Base-by-base conservation (phyloP, 1,140 invertebrate species). In the Neodiprion lecontei region DNA sequence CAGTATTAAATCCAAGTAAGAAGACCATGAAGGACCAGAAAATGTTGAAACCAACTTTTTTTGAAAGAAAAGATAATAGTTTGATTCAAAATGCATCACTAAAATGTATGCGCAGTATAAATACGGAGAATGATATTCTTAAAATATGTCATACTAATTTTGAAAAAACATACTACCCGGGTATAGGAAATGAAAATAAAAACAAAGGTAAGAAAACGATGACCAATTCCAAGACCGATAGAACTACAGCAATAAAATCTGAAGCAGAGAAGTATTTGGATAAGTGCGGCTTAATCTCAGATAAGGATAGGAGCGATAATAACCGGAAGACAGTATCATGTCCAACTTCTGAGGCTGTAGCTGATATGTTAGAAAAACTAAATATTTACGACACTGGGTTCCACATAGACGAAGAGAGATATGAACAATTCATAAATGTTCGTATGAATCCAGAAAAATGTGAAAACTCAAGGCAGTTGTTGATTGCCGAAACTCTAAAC, bases 251-350 rank as follows among this genome's bases (percentile, higher is more conserved):
- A 70, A 53, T 74, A 12, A 72, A 65, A 70, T 68, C 74, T 1
- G 72, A 74, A 0, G 69, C 76, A 9, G 77, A 77, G 11, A 61
- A 76, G n/a, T 81, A 79, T 67, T 53, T 82, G 11, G 67, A 71
- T 2, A 23, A 70, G 12, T 79, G 77, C 48, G 11, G 5, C 3
- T 17, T 9, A 9, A 61, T 17, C 11, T 61, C n/a, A 5, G 65
- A 75, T 9, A 53, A 67, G 9, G 17, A 67, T 21, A 67, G 17
- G 9, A 10, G 73, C 7, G 69, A 50, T 10, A 67, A 69, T 11
- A 17, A 69, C 0, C 49, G 74, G 9, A 50, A 68, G 0, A 61
- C 65, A n/a, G 7, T 48, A 11, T 9, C 76, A 1, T 7, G 73
- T 71, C 1, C 69, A 48, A 67, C 73, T 7, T 7, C 77, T 3